These are phyloP conservation scores for Perizoma affinitatum DNA, from an alignment of 2,888 invertebrate species.

Conservation along the genomic window DNA sequence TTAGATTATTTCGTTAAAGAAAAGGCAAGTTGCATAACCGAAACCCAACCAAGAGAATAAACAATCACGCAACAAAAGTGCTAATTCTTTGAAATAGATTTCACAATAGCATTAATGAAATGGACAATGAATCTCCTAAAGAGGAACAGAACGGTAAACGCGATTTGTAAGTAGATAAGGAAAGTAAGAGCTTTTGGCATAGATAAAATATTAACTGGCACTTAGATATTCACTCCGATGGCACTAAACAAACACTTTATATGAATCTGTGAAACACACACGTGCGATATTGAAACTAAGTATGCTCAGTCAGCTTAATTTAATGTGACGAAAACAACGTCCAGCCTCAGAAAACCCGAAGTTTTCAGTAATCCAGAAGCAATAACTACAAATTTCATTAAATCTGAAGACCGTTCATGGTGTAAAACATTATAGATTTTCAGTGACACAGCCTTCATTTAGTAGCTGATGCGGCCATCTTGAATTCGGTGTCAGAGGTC, in stretches of 20 bases:
- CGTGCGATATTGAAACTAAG: not conserved
- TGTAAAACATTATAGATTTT: no score
- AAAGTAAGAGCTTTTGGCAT: constrained; percentile 66
- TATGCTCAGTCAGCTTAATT: not conserved
- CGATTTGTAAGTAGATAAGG: constrained; percentile 68
- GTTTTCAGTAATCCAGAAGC: no score
- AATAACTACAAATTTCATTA: not conserved
- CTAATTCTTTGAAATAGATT: constrained; percentile 56
- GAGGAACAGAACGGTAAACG: constrained; percentile 56
- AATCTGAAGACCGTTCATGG: no score
- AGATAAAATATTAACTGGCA: constrained; percentile 2
- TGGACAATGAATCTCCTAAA: constrained; percentile 57
- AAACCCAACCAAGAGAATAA: constrained; percentile 41
- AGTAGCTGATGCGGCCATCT: constrained; percentile 75
- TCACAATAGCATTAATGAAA: constrained; percentile 56
- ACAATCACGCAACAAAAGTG: constrained; percentile 50
- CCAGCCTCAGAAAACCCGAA: not conserved
- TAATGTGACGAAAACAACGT: not conserved
- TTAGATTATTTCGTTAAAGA: constrained; percentile 25
- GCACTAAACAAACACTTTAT: not conserved
- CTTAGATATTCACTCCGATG: constrained; percentile 5
- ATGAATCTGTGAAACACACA: not conserved
- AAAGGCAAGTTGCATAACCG: constrained; percentile 42
- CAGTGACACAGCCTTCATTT: constrained; percentile 33
- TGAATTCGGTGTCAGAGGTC: constrained; percentile 74